A percentile compares a stretch with the other conserved stretches of the same genome.
phyloP scores from a whole-genome alignment of 2,113 vertebrate species.

The Bagarius yarrelli region DNA sequence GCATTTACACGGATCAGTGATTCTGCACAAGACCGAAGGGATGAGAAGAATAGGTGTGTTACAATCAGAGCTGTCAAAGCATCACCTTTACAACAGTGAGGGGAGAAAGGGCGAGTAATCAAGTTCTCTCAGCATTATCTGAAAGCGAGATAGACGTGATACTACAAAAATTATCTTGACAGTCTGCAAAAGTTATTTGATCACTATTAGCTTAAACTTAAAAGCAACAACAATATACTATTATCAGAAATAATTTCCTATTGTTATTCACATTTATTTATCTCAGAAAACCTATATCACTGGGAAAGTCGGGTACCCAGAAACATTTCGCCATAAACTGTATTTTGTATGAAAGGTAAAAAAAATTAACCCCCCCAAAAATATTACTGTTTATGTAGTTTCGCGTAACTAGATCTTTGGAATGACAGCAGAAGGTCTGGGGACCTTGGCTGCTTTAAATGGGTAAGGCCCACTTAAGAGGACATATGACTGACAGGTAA shows the following conservation, averaged over 20 bases:
- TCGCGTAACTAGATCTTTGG: too few relatives aligned
- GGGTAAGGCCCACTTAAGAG: too few relatives aligned
- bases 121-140: background rate
- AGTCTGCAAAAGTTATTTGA: background rate
- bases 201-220: background rate
- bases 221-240: background rate
- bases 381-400: too few relatives aligned
- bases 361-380: too few relatives aligned
- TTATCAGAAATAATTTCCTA: background rate
- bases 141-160: background rate
- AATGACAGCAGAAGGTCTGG: too few relatives aligned
- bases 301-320: too few relatives aligned
- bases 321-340: too few relatives aligned
- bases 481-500: too few relatives aligned
- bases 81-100: background rate
- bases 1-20: constrained; percentile 46
- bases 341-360: too few relatives aligned
- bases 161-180: background rate
- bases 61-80: constrained; percentile 11
- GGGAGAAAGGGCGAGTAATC: background rate
- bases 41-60: constrained; percentile 28
- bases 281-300: too few relatives aligned
- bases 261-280: background rate
- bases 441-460: too few relatives aligned
- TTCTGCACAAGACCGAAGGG: constrained; percentile 16